Evolutionary conservation across 2,113 vertebrate species (phyloP).

Genomic region (Ptychochromis oligacanthus): DNA sequence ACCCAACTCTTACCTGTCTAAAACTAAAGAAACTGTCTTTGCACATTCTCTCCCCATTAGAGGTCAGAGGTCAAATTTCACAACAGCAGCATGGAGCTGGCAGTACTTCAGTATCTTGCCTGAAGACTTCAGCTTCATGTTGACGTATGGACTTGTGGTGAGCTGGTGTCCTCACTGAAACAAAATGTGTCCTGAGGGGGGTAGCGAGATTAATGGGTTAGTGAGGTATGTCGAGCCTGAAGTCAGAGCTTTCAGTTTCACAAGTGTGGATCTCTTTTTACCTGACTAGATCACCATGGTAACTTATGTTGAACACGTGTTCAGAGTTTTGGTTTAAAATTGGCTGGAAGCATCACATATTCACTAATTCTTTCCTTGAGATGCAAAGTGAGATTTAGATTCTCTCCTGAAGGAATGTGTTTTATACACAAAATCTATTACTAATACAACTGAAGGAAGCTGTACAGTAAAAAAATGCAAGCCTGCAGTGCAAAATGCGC

Average conservation of each 20-base stretch:
- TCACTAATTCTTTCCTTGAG: background rate
- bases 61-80: background rate
- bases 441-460: background rate
- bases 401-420: background rate
- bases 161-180: no score
- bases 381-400: background rate
- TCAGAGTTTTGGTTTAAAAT: background rate
- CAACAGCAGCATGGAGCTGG: background rate
- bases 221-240: background rate
- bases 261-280: background rate
- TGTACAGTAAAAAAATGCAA: background rate
- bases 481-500: no score
- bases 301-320: background rate
- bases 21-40: background rate
- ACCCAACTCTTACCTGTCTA: background rate
- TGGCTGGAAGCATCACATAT: background rate
- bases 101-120: background rate
- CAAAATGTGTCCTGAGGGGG: no score
- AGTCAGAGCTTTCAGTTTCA: background rate
- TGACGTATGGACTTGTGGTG: background rate
- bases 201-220: background rate
- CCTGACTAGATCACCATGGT: background rate
- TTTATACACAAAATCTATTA: background rate
- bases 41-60: background rate
- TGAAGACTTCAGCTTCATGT: background rate